Evolutionary conservation across 1,140 invertebrate genomes (phyloP).

Genomic region (Episyrphus balteatus): DNA sequence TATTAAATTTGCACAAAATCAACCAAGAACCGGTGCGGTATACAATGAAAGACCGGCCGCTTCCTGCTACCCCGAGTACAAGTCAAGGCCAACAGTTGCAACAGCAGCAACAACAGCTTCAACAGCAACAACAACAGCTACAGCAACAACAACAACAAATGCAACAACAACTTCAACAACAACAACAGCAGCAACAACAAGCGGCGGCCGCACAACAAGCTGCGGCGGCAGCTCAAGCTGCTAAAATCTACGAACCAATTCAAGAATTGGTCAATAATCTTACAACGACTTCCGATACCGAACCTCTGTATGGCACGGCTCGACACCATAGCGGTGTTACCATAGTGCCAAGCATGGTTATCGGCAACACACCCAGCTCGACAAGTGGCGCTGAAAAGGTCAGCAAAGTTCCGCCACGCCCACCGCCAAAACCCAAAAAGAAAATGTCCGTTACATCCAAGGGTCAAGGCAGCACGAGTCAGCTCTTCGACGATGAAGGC

Average conservation of each 20-base stretch:
- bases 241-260: constrained; percentile 32
- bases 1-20: constrained; percentile 58
- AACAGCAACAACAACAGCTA: constrained; percentile 22
- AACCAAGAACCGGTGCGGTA: constrained; percentile 38
- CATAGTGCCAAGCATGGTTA: constrained; percentile 8
- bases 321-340: constrained; percentile 12
- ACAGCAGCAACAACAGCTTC: constrained; percentile 32
- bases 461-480: constrained; percentile 43
- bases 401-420: constrained; percentile 62
- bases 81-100: constrained; percentile 26
- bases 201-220: constrained; percentile 12
- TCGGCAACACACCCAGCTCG: neutral
- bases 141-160: constrained; percentile 36
- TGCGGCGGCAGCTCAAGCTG: constrained; percentile 33
- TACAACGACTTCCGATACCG: constrained; percentile 19
- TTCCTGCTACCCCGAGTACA: constrained; percentile 45
- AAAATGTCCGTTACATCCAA: constrained; percentile 43
- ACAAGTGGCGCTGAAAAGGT: constrained; percentile 35
- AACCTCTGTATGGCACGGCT: constrained; percentile 21
- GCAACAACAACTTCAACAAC: constrained; percentile 35
- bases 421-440: constrained; percentile 70
- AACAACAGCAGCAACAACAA: constrained; percentile 40
- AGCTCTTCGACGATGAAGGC: constrained; percentile 71
- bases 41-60: constrained; percentile 44
- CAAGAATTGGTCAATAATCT: constrained; percentile 24